These are phyloP conservation scores for Platycheirus rosarum DNA, from an alignment of 2,888 invertebrate genomes.

Conservation along the genomic window DNA sequence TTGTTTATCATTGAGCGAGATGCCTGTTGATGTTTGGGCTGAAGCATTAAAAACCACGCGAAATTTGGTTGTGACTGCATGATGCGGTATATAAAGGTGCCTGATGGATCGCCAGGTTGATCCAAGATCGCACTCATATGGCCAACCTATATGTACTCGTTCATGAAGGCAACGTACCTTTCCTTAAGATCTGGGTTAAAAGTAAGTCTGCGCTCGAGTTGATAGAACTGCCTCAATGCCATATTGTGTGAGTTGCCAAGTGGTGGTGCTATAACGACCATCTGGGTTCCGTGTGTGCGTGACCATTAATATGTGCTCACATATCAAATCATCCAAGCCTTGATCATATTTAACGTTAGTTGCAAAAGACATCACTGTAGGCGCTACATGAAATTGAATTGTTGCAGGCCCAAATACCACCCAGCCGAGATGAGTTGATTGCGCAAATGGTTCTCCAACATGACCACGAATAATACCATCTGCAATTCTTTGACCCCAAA, in stretches of 20 bases:
- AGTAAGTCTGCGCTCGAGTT: too few relatives aligned
- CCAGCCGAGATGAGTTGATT: background rate
- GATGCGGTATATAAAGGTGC: background rate
- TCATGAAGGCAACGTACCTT: too few relatives aligned
- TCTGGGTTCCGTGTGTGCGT: background rate
- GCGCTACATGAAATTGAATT: background rate
- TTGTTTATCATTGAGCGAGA: too few relatives aligned
- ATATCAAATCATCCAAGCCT: background rate
- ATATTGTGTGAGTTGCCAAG: background rate
- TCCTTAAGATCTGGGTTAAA: too few relatives aligned
- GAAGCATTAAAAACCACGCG: background rate
- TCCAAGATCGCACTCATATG: background rate
- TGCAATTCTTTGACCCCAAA: too few relatives aligned
- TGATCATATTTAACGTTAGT: background rate
- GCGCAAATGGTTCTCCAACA: background rate
- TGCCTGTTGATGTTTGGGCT: background rate
- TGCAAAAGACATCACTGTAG: background rate
- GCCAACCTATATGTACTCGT: too few relatives aligned
- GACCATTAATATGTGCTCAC: background rate
- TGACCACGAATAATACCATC: background rate
- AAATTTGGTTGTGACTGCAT: background rate
- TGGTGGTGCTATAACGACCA: too few relatives aligned
- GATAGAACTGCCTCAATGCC: background rate
- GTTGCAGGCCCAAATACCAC: background rate
- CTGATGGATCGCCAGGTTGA: too few relatives aligned